These are phyloP conservation scores for Laupala kohalensis DNA, from an alignment of 1,140 invertebrate genomes.

Conservation along the genomic window DNA sequence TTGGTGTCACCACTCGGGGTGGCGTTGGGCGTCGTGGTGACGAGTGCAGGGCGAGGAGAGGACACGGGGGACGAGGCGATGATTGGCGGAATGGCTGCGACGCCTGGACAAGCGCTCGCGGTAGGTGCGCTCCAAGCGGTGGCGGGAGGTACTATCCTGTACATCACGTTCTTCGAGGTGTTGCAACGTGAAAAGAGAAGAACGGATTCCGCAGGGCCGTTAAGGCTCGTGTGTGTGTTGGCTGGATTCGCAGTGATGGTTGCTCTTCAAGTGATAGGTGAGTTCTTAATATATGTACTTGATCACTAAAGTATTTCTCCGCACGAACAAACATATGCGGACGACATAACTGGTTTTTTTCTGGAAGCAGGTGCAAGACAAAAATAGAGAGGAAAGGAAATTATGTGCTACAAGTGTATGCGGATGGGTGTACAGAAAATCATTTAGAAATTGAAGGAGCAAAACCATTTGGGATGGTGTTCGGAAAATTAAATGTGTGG, in stretches of 20 bases:
- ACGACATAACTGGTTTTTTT: no score
- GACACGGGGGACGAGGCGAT: conserved; percentile 25
- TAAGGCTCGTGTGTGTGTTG: conserved; percentile 17
- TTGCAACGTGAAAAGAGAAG: conserved; percentile 21
- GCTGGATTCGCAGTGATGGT: conserved; percentile 22
- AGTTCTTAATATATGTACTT: no score
- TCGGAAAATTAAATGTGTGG: no score
- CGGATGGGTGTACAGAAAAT: no score
- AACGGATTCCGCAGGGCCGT: not conserved
- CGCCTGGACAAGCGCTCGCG: conserved; percentile 11
- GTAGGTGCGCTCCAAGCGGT: conserved; percentile 29
- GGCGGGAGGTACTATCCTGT: conserved; percentile 47
- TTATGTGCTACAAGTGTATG: no score
- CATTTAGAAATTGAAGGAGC: no score
- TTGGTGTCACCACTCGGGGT: conserved; percentile 29
- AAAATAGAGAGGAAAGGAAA: no score
- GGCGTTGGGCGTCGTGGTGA: conserved; percentile 27
- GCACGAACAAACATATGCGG: no score
- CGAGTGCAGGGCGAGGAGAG: conserved; percentile 18
- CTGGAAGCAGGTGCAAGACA: no score
- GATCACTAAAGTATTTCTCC: no score
- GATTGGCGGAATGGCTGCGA: conserved; percentile 17
- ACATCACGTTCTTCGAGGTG: conserved; percentile 46
- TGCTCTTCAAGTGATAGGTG: conserved; percentile 17
- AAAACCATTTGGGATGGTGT: no score